Evolutionary conservation across 1,140 invertebrate genomes (phyloP).

Genomic region (Copidosoma floridanum): DNA sequence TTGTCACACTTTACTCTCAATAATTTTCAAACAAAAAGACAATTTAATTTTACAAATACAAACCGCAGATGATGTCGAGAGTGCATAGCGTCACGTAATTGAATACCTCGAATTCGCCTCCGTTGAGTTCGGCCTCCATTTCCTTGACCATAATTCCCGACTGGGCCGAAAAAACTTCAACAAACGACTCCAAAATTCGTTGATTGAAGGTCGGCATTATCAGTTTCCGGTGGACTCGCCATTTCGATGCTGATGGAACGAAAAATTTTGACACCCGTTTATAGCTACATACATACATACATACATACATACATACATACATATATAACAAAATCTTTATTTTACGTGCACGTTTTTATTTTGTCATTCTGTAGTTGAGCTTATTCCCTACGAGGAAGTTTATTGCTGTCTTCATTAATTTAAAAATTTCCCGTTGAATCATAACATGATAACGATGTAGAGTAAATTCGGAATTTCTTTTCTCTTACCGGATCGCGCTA

Average conservation of each 20-base stretch:
- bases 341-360: no score
- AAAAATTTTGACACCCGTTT: no score
- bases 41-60: constrained; percentile 28
- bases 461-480: no score
- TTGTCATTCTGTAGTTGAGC: no score
- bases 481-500: no score
- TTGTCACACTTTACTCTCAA: no score
- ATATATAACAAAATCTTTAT: background rate
- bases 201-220: constrained; percentile 77
- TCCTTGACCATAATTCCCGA: constrained; percentile 59
- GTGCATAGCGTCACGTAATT: constrained; percentile 67
- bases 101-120: constrained; percentile 61
- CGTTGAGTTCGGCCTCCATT: constrained; percentile 52
- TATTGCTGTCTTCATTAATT: no score
- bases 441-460: no score
- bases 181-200: constrained; percentile 71
- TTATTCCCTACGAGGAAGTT: no score
- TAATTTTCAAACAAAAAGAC: constrained; percentile 2
- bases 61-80: constrained; percentile 74
- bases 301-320: no score
- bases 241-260: constrained; percentile 61
- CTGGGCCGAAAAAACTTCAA: constrained; percentile 71
- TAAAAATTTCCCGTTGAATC: no score
- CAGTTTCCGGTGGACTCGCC: constrained; percentile 68
- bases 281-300: no score